Evolutionary conservation across 2,113 vertebrate genomes (phyloP), one percentile per base, ranked within the genome.

Genomic region (Alethe diademata): DNA sequence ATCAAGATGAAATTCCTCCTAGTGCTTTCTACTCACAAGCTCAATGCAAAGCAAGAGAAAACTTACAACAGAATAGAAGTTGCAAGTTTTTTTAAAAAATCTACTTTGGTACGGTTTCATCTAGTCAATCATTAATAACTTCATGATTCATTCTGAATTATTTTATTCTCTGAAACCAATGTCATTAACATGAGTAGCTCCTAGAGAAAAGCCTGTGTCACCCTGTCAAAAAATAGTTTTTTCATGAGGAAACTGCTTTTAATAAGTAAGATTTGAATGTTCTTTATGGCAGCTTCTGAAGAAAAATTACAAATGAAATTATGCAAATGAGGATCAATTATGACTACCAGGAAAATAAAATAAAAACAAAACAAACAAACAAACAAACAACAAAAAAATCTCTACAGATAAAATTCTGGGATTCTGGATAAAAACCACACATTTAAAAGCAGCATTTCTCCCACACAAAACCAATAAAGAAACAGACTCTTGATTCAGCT

Each of bases 201-300:
- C 81, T 75, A 61, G 28, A 93, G 48, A 86, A 92, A 84, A 88
- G 72, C 48, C 43, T 61, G 40, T 38, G 58, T 84, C 1, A 0
- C 61, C 82, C 78, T 92, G 65, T 85, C 58, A 93, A 86, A 90
- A 92, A 91, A 81, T 12, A 90, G 57, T 76, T 94, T 93, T 85
- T 90, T 93, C 75, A 51, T 42, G 28, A 82, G 25, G 82, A 26
- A 91, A 93, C 47, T 91, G 65, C 47, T 93, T 88, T 94, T 86
- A 95, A 93, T 96, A 96, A 89, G 76, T 86, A 94, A 92, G 26
- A 91, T 91, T 95, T 93, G 62, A 94, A 91, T 74, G 54, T 71
- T 86, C 43, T 92, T 93, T 92, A 92, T 79, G 69, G 64, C 78
- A 95, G 84, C 72, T 91, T 95, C 88, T 84, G 58, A 89, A 23